Evolutionary conservation across 2,888 invertebrate species (phyloP).

Genomic region (Penaeus monodon): DNA sequence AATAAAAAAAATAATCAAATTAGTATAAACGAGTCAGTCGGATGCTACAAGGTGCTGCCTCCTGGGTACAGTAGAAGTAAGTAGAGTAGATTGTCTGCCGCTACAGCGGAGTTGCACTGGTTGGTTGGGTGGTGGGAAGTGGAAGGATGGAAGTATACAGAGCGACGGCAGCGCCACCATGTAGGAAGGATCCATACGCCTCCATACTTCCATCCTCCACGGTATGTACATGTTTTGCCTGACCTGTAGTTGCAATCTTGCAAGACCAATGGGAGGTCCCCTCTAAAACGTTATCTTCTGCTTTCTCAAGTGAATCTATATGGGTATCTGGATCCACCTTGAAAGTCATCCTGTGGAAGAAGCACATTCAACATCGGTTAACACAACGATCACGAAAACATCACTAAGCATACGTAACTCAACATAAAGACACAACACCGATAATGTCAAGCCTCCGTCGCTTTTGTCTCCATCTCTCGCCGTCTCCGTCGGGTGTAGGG

Average conservation of each 20-base stretch:
- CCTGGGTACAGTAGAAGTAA: constrained; percentile 43
- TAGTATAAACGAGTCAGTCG: constrained; percentile 45
- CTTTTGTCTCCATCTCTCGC: too few relatives aligned
- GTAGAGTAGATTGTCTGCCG: constrained; percentile 27
- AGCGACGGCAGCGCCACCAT: constrained; percentile 7
- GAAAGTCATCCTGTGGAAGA: constrained; percentile 87
- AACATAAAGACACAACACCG: constrained; percentile 59
- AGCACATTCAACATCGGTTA: constrained; percentile 68
- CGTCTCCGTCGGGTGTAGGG: constrained; percentile 23
- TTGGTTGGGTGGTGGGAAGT: constrained; percentile 47
- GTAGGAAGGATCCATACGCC: constrained; percentile 5
- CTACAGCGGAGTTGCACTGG: constrained; percentile 26
- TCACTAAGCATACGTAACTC: constrained; percentile 42
- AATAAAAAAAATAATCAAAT: constrained; percentile 23
- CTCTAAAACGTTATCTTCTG: constrained; percentile 97
- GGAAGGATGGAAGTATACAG: constrained; percentile 47
- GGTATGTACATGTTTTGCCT: constrained; percentile 59
- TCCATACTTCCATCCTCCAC: constrained; percentile 58
- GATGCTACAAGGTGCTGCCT: constrained; percentile 41
- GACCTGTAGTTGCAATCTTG: constrained; percentile 99
- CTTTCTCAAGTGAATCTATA: constrained; percentile 97
- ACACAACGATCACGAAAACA: constrained; percentile 67
- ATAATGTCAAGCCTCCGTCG: constrained; percentile 35
- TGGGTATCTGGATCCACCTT: constrained; percentile 97
- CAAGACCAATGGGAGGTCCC: constrained; percentile 99